Evolutionary conservation across 2,888 invertebrate species (phyloP).

Genomic region (Panorpa germanica): DNA sequence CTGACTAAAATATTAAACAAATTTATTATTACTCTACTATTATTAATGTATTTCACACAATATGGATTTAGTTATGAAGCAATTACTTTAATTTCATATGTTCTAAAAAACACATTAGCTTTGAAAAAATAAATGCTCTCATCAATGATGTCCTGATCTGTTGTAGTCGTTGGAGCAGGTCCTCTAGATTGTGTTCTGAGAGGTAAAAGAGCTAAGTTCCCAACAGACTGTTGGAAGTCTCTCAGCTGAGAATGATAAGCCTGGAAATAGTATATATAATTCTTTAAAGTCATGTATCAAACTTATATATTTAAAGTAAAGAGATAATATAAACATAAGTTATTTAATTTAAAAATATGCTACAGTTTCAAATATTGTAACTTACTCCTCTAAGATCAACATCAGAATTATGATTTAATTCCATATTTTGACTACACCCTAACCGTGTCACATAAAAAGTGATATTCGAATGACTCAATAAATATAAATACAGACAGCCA

Average conservation of each 20-base stretch:
- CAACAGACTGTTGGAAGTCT: conserved; percentile 53
- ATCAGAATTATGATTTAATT: too few relatives aligned
- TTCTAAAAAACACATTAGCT: conserved; percentile 97
- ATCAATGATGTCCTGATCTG: conserved; percentile 83
- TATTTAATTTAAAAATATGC: too few relatives aligned
- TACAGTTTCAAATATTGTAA: too few relatives aligned
- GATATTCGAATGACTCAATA: too few relatives aligned
- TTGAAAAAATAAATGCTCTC: conserved; percentile 95
- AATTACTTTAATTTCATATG: conserved; percentile 93
- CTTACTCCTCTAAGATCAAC: too few relatives aligned
- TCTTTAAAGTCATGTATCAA: too few relatives aligned
- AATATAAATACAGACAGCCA: too few relatives aligned
- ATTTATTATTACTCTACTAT: not conserved
- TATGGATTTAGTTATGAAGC: not conserved
- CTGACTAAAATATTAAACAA: conserved; percentile 46
- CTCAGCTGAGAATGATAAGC: conserved; percentile 90
- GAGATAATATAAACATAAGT: not conserved
- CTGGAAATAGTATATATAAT: conserved; percentile 36
- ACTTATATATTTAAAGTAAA: conserved; percentile 4
- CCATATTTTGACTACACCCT: too few relatives aligned
- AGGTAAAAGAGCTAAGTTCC: conserved; percentile 87
- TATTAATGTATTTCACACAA: conserved; percentile 1
- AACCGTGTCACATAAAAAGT: too few relatives aligned
- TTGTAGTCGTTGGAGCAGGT: conserved; percentile 62
- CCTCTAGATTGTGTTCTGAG: conserved; percentile 81